Evolutionary conservation across 2,797 vertebrate genomes (phyloP).

Genomic region (Myripristis murdjan): DNA sequence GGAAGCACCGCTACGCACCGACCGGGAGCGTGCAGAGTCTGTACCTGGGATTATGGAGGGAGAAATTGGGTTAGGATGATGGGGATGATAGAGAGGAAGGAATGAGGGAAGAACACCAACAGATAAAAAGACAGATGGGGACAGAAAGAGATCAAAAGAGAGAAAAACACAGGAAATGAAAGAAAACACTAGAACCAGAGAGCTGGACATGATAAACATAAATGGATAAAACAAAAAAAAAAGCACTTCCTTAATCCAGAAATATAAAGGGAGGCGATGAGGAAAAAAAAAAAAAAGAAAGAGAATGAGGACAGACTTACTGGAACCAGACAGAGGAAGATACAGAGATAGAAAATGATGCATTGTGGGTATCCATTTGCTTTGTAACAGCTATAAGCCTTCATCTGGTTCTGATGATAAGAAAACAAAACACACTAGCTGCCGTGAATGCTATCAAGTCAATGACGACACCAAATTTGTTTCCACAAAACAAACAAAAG

Average conservation of each 20-base stretch:
- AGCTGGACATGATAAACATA: no score
- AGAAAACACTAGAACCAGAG: neutral
- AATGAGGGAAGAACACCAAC: neutral
- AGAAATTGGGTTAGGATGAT: neutral
- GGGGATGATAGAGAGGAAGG: no score
- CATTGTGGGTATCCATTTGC: neutral
- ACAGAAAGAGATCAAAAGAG: neutral
- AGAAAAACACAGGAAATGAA: neutral
- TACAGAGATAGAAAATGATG: conserved; percentile 1
- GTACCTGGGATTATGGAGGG: conserved; percentile 80
- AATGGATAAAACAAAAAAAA: neutral
- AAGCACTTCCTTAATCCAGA: neutral
- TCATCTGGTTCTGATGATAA: conserved; percentile 26
- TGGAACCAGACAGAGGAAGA: neutral
- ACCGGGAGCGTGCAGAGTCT: conserved; percentile 91
- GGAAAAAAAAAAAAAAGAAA: neutral
- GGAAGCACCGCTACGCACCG: conserved; percentile 93
- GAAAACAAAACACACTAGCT: conserved; percentile 4
- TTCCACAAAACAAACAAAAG: conserved; percentile 57
- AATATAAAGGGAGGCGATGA: neutral
- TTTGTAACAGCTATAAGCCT: neutral
- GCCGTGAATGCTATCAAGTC: neutral
- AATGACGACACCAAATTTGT: neutral
- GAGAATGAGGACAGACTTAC: neutral
- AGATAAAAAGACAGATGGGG: neutral